phyloP scores from a whole-genome alignment of 2,113 vertebrate genomes.

The Embiotoca jacksoni region DNA sequence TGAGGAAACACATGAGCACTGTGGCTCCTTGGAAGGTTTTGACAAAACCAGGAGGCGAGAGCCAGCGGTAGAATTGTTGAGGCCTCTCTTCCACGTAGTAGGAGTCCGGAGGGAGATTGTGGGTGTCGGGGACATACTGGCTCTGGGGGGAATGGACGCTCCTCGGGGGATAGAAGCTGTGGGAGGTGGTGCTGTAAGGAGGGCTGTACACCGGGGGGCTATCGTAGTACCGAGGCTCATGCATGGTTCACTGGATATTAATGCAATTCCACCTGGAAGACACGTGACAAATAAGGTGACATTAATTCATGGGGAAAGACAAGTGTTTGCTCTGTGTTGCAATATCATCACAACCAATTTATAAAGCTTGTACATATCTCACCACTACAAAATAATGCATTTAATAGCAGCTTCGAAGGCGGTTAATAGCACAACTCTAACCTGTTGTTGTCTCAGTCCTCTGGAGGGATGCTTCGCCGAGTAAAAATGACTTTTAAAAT shows the following conservation, averaged over 20 bases:
- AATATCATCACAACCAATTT: too few species aligned
- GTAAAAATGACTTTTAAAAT: background rate
- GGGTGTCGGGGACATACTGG: slow-evolving; percentile 60
- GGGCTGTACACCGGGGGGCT: slow-evolving; percentile 81
- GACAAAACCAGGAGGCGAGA: slow-evolving; percentile 87
- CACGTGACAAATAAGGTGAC: background rate
- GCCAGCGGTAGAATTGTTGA: slow-evolving; percentile 89
- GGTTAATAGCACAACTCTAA: background rate
- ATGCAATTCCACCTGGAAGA: slow-evolving; percentile 34
- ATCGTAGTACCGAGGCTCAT: slow-evolving; percentile 74
- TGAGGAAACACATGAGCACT: slow-evolving; percentile 84
- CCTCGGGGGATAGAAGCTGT: slow-evolving; percentile 68
- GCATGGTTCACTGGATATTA: slow-evolving; percentile 70
- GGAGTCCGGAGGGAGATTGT: slow-evolving; percentile 59
- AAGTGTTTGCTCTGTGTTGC: too few species aligned
- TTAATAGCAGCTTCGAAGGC: background rate
- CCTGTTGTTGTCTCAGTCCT: background rate
- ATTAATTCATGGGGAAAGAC: background rate
- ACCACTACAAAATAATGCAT: background rate
- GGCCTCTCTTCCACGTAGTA: slow-evolving; percentile 83
- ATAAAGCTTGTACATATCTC: background rate
- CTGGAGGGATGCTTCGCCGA: background rate
- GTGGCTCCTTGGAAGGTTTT: slow-evolving; percentile 80
- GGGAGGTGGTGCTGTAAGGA: slow-evolving; percentile 73
- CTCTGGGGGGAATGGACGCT: slow-evolving; percentile 70